Evolutionary conservation across 2,113 vertebrate species (phyloP), one percentile per base, ranked within the genome.

Genomic region (Gallinago undulata): DNA sequence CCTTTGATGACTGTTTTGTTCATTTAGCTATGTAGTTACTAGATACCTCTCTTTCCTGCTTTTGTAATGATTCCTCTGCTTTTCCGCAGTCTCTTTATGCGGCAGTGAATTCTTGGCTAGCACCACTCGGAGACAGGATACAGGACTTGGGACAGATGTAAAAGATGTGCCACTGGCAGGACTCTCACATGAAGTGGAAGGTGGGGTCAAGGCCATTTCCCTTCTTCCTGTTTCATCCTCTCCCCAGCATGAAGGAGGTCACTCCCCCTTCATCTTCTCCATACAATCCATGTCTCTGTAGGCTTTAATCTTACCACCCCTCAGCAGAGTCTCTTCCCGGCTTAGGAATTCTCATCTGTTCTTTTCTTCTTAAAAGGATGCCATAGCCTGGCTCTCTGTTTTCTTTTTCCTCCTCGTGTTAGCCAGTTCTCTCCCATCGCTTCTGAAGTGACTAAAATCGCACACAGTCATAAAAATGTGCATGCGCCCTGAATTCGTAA

Each of bases 301-400:
- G 84, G 64, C 87, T 96, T 96, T 97, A 79, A 96, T 96, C 87
- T 95, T 82, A 53, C 24, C 72, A 81, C n/a, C 37, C 24, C 39
- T 77, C 69, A 60, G 69, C 33, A 4, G 9, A 64, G 53, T 79
- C 13, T 86, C 66, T 91, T 93, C 57, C 69, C 91, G 39, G 25
- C 74, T 82, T 66, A 95, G 62, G 39, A 76, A 95, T 89, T 94
- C 53, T 94, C 53, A 73, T 72, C 60, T 72, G 60, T 90, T 84
- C 25, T 80, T 94, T 74, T 87, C 53, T 87, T 87, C 87, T 96
- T 94, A 74, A 95, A 95, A 97, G 74, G 84, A 76, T 75, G 14
- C 21, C 81, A 64, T 9, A 79, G 39, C 11, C 33, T 47, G 15
- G 27, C 12, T n/a, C 11, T 80, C 48, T 79, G 66, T 82, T 91